Conservation (phyloP, 2,888 invertebrate species). For the Pristionchus fissidentatus region DNA sequence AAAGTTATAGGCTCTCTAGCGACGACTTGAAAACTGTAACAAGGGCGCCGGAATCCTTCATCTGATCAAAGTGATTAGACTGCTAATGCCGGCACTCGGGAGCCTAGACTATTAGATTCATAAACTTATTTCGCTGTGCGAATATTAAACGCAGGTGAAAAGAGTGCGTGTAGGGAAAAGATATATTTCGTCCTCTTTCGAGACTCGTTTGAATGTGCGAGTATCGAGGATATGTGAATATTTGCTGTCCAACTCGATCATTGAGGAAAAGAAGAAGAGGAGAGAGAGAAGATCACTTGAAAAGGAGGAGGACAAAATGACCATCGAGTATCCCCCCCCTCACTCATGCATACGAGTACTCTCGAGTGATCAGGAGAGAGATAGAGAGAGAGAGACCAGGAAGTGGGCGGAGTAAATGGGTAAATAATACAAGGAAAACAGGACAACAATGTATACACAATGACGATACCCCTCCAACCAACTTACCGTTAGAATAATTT, state of each 20-base stretch:
- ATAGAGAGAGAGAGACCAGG: neutral
- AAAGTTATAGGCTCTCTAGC: neutral
- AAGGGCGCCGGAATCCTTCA: too few relatives aligned
- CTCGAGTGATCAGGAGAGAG: neutral
- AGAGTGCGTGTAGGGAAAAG: too few relatives aligned
- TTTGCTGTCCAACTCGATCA: neutral
- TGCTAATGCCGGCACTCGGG: too few relatives aligned
- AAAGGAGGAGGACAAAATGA: neutral
- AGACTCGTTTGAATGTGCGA: too few relatives aligned
- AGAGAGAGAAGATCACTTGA: constrained; percentile 14
- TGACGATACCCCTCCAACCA: neutral
- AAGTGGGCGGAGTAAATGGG: neutral
- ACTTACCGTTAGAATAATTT: neutral
- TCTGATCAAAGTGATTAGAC: too few relatives aligned
- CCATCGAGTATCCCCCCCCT: constrained; percentile 6
- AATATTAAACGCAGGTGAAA: too few relatives aligned
- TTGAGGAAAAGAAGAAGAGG: neutral
- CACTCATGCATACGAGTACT: neutral
- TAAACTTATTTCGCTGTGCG: too few relatives aligned
- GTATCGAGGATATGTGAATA: too few relatives aligned
- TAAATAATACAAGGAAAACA: neutral
- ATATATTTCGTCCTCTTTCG: too few relatives aligned
- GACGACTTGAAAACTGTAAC: too few relatives aligned
- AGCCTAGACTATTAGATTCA: too few relatives aligned
- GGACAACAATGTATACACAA: neutral